phyloP scores from a whole-genome alignment of 2,797 vertebrate genomes.

The Chelon labrosus region DNA sequence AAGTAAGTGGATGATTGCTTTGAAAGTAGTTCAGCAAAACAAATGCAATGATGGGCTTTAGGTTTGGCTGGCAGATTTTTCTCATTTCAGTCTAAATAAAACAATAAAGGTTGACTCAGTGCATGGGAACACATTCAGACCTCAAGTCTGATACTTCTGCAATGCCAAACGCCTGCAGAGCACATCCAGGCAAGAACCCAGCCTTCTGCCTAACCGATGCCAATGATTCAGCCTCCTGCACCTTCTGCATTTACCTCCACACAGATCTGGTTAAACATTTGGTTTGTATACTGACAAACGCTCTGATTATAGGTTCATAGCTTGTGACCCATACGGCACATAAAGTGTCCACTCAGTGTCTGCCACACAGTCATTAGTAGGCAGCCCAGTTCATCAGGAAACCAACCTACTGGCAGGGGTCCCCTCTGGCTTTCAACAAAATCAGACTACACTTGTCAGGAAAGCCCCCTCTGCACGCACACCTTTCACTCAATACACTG shows the following conservation, averaged over 20 bases:
- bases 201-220: constrained; percentile 31
- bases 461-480: constrained; percentile 30
- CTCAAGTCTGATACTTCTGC: constrained; percentile 39
- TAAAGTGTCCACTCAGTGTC: too few species aligned
- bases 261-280: background rate
- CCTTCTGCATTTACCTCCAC: constrained; percentile 2
- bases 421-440: constrained; percentile 25
- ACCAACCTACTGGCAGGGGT: constrained; percentile 3
- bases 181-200: constrained; percentile 47
- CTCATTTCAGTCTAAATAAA: constrained; percentile 24
- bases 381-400: constrained; percentile 2
- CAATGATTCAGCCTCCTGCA: constrained; percentile 48
- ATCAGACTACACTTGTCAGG: constrained; percentile 33
- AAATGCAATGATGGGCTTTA: constrained; percentile 18
- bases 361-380: too few species aligned
- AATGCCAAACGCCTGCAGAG: constrained; percentile 62
- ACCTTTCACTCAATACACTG: constrained; percentile 13
- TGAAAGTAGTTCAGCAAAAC: constrained; percentile 36
- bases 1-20: constrained; percentile 41
- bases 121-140: constrained; percentile 38
- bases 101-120: constrained; percentile 55
- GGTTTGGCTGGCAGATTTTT: constrained; percentile 15
- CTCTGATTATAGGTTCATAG: background rate
- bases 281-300: constrained; percentile 6
- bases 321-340: background rate